phyloP scores from a whole-genome alignment of 2,888 invertebrate species.

The Colletes collaris region DNA sequence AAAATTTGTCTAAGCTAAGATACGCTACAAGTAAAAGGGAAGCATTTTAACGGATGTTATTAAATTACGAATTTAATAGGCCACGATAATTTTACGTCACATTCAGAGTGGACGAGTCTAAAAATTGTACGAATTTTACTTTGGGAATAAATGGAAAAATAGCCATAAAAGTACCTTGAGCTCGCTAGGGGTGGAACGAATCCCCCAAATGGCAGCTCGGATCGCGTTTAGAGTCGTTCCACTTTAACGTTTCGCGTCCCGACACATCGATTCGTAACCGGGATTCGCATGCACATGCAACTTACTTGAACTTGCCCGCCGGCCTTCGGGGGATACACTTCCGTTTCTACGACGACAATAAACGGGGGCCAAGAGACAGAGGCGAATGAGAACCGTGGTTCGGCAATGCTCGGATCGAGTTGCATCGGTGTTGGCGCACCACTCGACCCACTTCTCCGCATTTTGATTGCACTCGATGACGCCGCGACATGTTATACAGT shows the following conservation, averaged over 20 bases:
- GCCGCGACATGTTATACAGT: slow-evolving; percentile 24
- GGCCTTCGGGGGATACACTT: slow-evolving; percentile 39
- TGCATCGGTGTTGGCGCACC: slow-evolving; percentile 18
- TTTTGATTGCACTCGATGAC: slow-evolving; percentile 58
- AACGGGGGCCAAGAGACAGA: slow-evolving; percentile 4
- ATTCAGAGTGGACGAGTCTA: no score
- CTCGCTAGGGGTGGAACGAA: not conserved
- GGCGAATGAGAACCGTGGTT: slow-evolving; percentile 10
- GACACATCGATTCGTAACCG: slow-evolving; percentile 41
- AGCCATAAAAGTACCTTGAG: no score
- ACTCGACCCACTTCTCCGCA: slow-evolving; percentile 64
- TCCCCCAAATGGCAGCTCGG: not conserved
- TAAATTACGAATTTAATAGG: no score
- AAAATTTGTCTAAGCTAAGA: no score
- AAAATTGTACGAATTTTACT: no score
- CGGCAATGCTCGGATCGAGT: not conserved
- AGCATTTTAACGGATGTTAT: no score
- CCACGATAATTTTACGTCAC: no score
- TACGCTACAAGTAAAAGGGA: no score
- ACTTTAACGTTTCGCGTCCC: slow-evolving; percentile 25
- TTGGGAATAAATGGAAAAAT: no score
- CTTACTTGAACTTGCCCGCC: slow-evolving; percentile 47
- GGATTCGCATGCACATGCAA: slow-evolving; percentile 20
- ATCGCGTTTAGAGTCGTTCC: not conserved
- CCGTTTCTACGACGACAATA: slow-evolving; percentile 42